phyloP scores from a whole-genome alignment of 2,797 vertebrate genomes.

The Potorous gilbertii region DNA sequence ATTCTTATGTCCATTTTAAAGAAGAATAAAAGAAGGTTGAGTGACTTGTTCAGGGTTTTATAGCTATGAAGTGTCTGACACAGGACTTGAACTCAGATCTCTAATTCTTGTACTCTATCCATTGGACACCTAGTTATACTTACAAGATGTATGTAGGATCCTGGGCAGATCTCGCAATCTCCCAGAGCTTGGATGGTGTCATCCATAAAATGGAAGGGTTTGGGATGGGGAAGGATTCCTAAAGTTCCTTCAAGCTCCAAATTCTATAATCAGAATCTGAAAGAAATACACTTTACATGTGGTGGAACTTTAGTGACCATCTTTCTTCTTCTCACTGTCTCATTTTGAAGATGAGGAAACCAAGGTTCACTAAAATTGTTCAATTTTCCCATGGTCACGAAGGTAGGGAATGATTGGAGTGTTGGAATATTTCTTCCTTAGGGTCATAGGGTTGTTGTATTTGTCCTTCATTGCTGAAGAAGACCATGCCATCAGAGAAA shows the following conservation, averaged over 20 bases:
- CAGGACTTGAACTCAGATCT: neutral
- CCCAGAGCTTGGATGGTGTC: neutral
- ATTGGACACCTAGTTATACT: neutral
- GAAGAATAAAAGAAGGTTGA: neutral
- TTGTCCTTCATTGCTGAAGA: too few species aligned
- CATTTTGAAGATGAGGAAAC: neutral
- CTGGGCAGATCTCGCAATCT: neutral
- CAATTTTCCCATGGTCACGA: neutral
- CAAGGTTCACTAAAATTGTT: neutral
- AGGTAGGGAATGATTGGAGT: neutral
- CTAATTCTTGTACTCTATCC: neutral
- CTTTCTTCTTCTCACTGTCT: neutral
- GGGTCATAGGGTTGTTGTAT: neutral
- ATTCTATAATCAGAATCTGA: neutral
- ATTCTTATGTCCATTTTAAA: neutral
- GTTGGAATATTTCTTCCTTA: neutral
- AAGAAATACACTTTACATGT: neutral
- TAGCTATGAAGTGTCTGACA: neutral
- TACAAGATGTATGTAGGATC: neutral
- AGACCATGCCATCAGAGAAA: too few species aligned
- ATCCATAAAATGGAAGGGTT: neutral
- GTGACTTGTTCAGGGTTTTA: neutral
- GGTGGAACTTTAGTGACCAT: neutral
- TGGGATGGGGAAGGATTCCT: neutral
- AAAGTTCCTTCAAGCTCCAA: neutral